Conservation (phyloP, 2,113 vertebrate species). For the Microtus oregoni region DNA sequence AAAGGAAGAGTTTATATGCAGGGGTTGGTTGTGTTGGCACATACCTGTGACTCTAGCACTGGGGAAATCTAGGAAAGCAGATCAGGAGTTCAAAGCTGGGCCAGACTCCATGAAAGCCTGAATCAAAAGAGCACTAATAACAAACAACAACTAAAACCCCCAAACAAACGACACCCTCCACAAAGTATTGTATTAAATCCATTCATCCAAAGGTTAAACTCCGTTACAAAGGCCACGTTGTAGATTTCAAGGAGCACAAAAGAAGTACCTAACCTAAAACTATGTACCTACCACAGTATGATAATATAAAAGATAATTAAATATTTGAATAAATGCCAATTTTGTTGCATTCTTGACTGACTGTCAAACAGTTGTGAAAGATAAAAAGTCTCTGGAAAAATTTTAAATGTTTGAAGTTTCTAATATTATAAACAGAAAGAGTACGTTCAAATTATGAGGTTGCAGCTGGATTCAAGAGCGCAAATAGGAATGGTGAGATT, state of each 20-base stretch:
- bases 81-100: background rate
- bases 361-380: background rate
- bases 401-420: background rate
- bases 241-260: background rate
- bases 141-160: background rate
- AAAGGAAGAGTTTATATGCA: background rate
- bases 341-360: background rate
- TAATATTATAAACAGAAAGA: background rate
- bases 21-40: too few relatives aligned
- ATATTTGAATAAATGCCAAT: background rate
- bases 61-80: too few relatives aligned
- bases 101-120: background rate
- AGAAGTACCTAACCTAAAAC: background rate
- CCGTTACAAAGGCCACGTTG: background rate
- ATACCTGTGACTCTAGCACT: background rate
- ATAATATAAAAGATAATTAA: background rate
- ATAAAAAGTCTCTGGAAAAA: background rate
- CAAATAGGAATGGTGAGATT: background rate
- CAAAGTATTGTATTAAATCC: background rate
- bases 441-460: background rate
- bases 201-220: background rate
- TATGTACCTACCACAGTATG: background rate
- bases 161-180: background rate
- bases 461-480: fast-evolving
- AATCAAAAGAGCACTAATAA: background rate